These are phyloP conservation scores for Athene noctua DNA, from an alignment of 2,113 vertebrate species.

Conservation along the genomic window DNA sequence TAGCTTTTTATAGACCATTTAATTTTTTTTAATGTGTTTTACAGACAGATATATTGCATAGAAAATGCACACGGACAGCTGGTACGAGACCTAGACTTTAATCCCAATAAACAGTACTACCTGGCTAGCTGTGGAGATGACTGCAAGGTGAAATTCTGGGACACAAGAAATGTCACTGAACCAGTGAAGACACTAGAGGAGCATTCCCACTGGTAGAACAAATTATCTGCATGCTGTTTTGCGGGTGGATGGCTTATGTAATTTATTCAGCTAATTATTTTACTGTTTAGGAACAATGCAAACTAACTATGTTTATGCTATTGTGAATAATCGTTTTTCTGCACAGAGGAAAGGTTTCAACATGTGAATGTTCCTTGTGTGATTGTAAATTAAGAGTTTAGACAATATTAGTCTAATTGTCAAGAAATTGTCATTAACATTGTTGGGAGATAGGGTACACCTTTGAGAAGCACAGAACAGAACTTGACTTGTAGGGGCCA, in stretches of 20 bases:
- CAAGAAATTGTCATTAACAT: not conserved
- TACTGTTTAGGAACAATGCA: constrained; percentile 12
- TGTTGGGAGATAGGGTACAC: not conserved
- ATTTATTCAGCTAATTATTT: constrained; percentile 51
- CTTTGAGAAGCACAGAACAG: not conserved
- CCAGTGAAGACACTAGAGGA: constrained; percentile 94
- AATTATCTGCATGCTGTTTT: not conserved
- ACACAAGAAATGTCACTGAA: constrained; percentile 87
- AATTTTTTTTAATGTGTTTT: constrained; percentile 23
- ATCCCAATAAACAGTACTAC: constrained; percentile 98
- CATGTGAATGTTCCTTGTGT: not conserved
- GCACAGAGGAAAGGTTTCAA: not conserved
- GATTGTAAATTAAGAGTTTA: not conserved
- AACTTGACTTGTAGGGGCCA: not conserved
- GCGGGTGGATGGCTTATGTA: not conserved
- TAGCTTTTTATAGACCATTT: not conserved
- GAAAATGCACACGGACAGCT: constrained; percentile 97
- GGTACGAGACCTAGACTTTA: constrained; percentile 97
- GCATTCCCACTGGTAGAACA: constrained; percentile 94
- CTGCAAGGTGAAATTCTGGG: constrained; percentile 99
- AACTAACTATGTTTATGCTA: constrained; percentile 3
- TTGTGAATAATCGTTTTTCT: constrained; percentile 31
- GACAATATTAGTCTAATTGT: not conserved
- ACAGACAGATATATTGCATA: constrained; percentile 97
- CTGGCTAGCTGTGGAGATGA: constrained; percentile 97